These are phyloP conservation scores for Holacanthus passer DNA, from an alignment of 2,113 vertebrate genomes.

Conservation along the genomic window DNA sequence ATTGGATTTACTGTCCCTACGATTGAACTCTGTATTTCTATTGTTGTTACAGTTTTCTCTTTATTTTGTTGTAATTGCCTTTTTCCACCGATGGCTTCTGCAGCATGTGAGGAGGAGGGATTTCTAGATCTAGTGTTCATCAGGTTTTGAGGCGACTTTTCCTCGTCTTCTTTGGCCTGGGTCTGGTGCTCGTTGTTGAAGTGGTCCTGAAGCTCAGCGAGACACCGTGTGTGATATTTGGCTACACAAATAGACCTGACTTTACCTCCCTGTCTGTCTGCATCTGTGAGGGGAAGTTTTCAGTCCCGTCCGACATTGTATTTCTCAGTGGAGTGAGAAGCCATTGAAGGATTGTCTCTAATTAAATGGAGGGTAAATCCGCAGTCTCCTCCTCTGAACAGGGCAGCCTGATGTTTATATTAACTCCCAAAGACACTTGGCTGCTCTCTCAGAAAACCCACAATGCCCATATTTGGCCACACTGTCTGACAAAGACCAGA, in stretches of 20 bases:
- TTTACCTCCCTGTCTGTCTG: not conserved
- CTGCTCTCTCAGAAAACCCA: conserved; percentile 65
- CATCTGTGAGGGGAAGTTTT: conserved; percentile 3
- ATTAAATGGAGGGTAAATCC: conserved; percentile 71
- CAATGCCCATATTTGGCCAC: conserved; percentile 79
- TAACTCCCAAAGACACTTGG: conserved; percentile 71
- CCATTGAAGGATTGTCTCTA: conserved; percentile 65
- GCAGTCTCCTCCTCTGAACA: conserved; percentile 55
- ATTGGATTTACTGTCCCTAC: conserved; percentile 5
- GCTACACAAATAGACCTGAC: conserved; percentile 30
- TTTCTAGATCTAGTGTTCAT: not conserved
- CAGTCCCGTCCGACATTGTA: conserved; percentile 26
- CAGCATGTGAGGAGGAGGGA: not conserved
- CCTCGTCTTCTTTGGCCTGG: not conserved
- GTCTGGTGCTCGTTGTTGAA: not conserved
- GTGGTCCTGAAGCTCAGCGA: not conserved
- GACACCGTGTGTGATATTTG: not conserved
- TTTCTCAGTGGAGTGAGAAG: conserved; percentile 58
- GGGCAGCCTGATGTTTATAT: conserved; percentile 76
- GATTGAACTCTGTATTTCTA: conserved; percentile 7
- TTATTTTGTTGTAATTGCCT: conserved; percentile 11
- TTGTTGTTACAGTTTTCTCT: not conserved
- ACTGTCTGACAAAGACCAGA: conserved; percentile 50
- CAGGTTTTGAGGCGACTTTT: not conserved
- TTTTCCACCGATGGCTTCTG: not conserved